Conservation (phyloP, 2,113 vertebrate genomes). For the Halichoeres trimaculatus region DNA sequence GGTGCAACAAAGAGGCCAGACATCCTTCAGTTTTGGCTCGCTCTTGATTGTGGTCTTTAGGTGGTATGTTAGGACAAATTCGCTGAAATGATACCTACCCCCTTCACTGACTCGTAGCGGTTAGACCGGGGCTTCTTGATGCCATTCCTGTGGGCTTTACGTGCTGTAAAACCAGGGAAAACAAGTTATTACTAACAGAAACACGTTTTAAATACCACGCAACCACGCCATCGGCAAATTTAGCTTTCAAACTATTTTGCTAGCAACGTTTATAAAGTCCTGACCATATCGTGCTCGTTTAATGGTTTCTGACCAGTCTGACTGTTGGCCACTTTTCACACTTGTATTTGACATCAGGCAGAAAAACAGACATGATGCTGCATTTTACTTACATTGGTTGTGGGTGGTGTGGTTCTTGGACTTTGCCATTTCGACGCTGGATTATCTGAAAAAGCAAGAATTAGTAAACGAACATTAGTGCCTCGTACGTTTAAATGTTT, state of each 20-base stretch:
- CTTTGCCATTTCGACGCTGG: conserved; percentile 90
- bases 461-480: background rate
- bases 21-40: too few relatives aligned
- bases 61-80: too few relatives aligned
- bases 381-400: conserved; percentile 92
- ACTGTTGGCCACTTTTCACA: too few relatives aligned
- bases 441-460: conserved; percentile 47
- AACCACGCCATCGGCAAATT: background rate
- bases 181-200: background rate
- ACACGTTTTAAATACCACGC: background rate
- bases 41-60: too few relatives aligned
- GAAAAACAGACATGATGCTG: background rate
- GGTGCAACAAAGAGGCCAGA: too few relatives aligned
- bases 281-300: too few relatives aligned
- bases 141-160: conserved; percentile 97
- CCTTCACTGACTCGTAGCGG: conserved; percentile 94
- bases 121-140: conserved; percentile 94
- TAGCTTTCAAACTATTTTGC: background rate
- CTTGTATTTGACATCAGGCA: too few relatives aligned
- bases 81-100: conserved; percentile 84
- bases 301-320: too few relatives aligned
- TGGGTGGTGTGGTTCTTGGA: conserved; percentile 99
- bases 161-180: conserved; percentile 79
- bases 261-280: too few relatives aligned
- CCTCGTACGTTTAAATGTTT: background rate